These are phyloP conservation scores for Poeciliopsis infans DNA, from an alignment of 2,797 vertebrate species.

Conservation along the genomic window DNA sequence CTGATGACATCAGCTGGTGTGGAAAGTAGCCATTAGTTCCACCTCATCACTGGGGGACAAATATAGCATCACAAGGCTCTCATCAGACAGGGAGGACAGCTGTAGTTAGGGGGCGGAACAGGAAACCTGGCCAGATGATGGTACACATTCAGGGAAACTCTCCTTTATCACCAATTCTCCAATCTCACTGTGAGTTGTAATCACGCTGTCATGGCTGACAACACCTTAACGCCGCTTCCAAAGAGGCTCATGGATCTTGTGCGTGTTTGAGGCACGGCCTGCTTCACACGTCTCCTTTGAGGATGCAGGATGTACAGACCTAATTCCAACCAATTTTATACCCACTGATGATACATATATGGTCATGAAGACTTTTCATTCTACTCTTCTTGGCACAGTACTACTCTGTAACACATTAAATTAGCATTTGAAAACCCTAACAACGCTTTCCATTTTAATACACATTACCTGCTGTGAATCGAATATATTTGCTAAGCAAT, in stretches of 20 bases:
- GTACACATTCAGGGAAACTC: slow-evolving; percentile 64
- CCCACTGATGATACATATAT: neutral
- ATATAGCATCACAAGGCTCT: slow-evolving; percentile 74
- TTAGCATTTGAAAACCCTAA: neutral
- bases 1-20: slow-evolving; percentile 77
- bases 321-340: neutral
- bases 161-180: slow-evolving; percentile 51
- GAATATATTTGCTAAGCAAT: neutral
- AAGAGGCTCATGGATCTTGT: neutral
- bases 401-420: neutral
- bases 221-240: slow-evolving; percentile 46
- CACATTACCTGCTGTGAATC: neutral
- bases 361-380: neutral
- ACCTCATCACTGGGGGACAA: slow-evolving; percentile 81
- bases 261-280: neutral
- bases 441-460: neutral
- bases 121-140: slow-evolving; percentile 77
- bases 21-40: slow-evolving; percentile 80
- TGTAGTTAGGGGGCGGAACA: slow-evolving; percentile 72
- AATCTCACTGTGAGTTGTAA: slow-evolving; percentile 32
- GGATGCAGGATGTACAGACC: neutral
- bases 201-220: slow-evolving; percentile 56
- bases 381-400: neutral
- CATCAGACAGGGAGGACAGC: slow-evolving; percentile 76
- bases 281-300: neutral